These are phyloP conservation scores for Gibbula magus DNA, from an alignment of 2,888 invertebrate genomes.

Conservation along the genomic window DNA sequence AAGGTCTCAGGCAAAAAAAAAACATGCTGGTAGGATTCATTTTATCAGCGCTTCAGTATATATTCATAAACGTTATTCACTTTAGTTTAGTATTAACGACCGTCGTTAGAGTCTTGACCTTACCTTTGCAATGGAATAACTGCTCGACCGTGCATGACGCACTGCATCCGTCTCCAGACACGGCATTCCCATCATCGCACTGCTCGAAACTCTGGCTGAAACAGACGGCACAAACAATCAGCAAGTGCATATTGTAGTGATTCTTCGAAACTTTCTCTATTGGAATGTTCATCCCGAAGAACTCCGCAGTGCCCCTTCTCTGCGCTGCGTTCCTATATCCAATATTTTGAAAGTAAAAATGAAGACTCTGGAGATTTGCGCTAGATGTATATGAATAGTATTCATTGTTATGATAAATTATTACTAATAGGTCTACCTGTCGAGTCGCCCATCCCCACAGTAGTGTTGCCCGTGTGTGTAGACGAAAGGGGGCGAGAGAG, in stretches of 20 bases:
- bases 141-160: conserved; percentile 59
- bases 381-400: no score
- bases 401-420: no score
- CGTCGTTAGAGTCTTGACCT: neutral
- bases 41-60: no score
- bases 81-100: no score
- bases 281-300: no score
- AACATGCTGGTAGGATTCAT: no score
- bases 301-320: no score
- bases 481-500: conserved; percentile 52
- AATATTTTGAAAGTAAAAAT: no score
- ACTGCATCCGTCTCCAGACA: conserved; percentile 67
- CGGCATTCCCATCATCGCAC: conserved; percentile 67
- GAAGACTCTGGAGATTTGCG: no score
- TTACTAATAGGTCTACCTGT: conserved; percentile 47
- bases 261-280: neutral
- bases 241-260: neutral
- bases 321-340: no score
- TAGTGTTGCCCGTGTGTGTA: conserved; percentile 60
- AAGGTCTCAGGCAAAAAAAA: no score
- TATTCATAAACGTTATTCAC: no score
- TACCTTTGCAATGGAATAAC: conserved; percentile 64
- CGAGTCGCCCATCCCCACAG: conserved; percentile 64
- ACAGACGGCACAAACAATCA: neutral
- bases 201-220: conserved; percentile 46